phyloP scores from a whole-genome alignment of 2,797 vertebrate genomes.

The Tangara arthus region DNA sequence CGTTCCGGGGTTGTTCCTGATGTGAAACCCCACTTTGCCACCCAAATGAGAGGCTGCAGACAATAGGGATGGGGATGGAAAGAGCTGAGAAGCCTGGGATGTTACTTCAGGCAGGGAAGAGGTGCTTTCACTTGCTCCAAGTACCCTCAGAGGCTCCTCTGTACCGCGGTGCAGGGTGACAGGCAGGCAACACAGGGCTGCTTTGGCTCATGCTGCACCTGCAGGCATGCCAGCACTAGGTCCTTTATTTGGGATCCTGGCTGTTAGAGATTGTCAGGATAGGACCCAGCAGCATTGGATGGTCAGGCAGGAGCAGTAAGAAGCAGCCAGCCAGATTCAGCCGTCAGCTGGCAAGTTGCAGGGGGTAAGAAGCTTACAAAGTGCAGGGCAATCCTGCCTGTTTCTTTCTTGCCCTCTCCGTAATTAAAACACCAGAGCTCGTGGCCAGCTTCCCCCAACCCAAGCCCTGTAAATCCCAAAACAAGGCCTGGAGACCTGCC shows the following conservation, averaged over 20 bases:
- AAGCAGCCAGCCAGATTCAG: background rate
- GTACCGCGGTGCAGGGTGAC: accelerated
- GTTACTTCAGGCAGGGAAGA: background rate
- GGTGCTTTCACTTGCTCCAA: background rate
- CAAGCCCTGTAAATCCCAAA: background rate
- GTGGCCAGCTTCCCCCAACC: background rate
- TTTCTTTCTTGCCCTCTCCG: background rate
- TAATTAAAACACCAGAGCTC: background rate
- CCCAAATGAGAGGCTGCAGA: background rate
- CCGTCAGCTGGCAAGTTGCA: background rate
- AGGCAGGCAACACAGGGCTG: background rate
- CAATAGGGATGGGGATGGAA: background rate
- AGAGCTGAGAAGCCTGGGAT: background rate
- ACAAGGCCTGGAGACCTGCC: background rate
- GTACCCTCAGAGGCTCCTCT: background rate
- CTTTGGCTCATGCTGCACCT: background rate
- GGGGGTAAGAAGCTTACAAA: background rate
- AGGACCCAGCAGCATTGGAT: background rate
- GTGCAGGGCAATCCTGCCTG: background rate
- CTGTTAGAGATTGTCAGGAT: background rate
- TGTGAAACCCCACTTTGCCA: background rate
- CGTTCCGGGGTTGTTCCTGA: accelerated
- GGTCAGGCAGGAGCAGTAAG: background rate
- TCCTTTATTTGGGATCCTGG: background rate
- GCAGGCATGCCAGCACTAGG: background rate